These are phyloP conservation scores for Cirrhinus mrigala DNA, from an alignment of 2,797 vertebrate genomes.

Conservation along the genomic window DNA sequence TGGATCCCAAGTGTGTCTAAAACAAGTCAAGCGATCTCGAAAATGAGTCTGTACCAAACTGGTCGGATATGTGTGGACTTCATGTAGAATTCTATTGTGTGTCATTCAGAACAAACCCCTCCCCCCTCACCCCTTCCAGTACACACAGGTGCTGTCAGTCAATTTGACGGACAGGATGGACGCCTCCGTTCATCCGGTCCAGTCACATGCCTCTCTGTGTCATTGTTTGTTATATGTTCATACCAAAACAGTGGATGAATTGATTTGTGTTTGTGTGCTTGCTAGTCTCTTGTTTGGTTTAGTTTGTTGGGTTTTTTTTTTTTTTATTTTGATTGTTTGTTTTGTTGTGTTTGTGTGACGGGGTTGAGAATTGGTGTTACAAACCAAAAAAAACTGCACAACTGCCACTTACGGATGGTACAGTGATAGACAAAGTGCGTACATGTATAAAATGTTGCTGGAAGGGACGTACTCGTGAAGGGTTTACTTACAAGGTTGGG, in stretches of 20 bases:
- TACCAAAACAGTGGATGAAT: slow-evolving; percentile 72
- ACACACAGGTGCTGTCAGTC: slow-evolving; percentile 50
- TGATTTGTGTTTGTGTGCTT: slow-evolving; percentile 66
- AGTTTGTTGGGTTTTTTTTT: slow-evolving; percentile 72
- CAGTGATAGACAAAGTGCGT: slow-evolving; percentile 30
- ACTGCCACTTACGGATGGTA: slow-evolving; percentile 62
- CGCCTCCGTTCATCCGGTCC: slow-evolving; percentile 55
- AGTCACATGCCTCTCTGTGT: slow-evolving; percentile 52
- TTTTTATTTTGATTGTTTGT: slow-evolving; percentile 59
- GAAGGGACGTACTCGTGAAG: slow-evolving; percentile 36
- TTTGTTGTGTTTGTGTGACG: slow-evolving; percentile 58
- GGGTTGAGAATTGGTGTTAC: slow-evolving; percentile 62
- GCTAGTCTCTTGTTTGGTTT: slow-evolving; percentile 61
- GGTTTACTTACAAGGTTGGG: slow-evolving; percentile 22
- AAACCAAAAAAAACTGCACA: slow-evolving; percentile 66
- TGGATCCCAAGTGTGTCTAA: slow-evolving; percentile 19
- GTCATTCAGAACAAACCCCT: slow-evolving; percentile 40
- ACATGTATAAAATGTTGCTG: slow-evolving; percentile 34
- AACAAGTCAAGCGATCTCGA: neutral
- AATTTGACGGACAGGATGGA: slow-evolving; percentile 53
- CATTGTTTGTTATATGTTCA: slow-evolving; percentile 66
- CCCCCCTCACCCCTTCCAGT: slow-evolving; percentile 32
- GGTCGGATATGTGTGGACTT: slow-evolving; percentile 50
- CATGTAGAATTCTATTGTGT: slow-evolving; percentile 46
- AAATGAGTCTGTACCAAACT: neutral